Percentiles rank a stretch among this genome's conserved stretches.
Conservation (phyloP, 1,140 invertebrate species). For the Brachionus angularis region DNA sequence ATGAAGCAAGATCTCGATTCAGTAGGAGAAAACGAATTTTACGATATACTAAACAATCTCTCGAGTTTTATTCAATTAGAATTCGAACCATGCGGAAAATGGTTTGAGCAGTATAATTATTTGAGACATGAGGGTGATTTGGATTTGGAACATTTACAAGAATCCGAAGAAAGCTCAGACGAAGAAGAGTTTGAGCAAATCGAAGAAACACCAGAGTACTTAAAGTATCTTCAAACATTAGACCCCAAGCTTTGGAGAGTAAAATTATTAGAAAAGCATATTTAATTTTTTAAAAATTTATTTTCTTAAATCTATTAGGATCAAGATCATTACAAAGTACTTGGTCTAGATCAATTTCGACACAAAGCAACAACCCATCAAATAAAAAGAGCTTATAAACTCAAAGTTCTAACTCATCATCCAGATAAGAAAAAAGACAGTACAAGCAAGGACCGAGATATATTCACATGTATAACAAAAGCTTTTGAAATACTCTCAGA, state of each 20-base stretch:
- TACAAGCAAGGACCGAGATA: conserved; percentile 68
- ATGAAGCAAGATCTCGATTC: conserved; percentile 11
- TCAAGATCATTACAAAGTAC: conserved; percentile 90
- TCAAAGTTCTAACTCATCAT: conserved; percentile 89
- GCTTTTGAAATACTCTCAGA: conserved; percentile 86
- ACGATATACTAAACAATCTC: conserved; percentile 1
- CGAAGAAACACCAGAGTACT: conserved; percentile 26
- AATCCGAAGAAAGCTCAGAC: conserved; percentile 10
- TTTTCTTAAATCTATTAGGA: too few relatives aligned
- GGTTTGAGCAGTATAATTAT: conserved; percentile 36
- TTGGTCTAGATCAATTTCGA: conserved; percentile 76
- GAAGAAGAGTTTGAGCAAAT: conserved; percentile 11
- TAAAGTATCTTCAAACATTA: conserved; percentile 21
- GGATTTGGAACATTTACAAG: background rate
- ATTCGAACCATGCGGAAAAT: conserved; percentile 32
- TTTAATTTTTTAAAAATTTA: too few relatives aligned
- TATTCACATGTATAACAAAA: conserved; percentile 91
- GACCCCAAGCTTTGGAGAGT: conserved; percentile 37
- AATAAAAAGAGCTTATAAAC: conserved; percentile 81
- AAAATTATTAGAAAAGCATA: too few relatives aligned
- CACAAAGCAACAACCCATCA: conserved; percentile 79
- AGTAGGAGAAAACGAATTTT: background rate
- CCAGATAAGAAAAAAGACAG: conserved; percentile 87
- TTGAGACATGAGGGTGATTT: conserved; percentile 9
- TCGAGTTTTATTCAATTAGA: conserved; percentile 18